Base-by-base conservation (phyloP, 2,113 vertebrate species). In the Lagopus leucura region DNA sequence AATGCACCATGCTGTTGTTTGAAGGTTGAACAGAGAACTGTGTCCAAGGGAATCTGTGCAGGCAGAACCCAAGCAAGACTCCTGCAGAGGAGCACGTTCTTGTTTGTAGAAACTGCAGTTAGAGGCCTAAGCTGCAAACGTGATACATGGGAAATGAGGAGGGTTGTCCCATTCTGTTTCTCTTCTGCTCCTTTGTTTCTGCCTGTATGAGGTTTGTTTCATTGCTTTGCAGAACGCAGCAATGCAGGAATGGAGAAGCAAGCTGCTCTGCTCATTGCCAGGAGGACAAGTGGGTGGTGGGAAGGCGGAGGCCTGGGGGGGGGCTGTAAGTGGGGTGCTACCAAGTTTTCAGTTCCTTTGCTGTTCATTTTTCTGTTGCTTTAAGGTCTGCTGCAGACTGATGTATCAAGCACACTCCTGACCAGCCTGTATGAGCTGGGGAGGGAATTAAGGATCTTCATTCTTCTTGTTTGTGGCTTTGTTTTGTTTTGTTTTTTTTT, bases 1-100 rank as follows among this genome's bases (percentile, higher is more conserved):
- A 63, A 67, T 88, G 64, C 57, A 52, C 79, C 55, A n/a, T 86
- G 25, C 28, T 6, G 0, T 52, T 89, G 32, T 81, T 42, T 74
- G 57, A 88, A 83, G 70, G 58, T 74, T 90, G 80, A 70, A 86
- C 90, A 88, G 70, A 61, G 70, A 69, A 54, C 48, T 92, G 38
- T 4, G 3, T 25, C 66, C 30, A 20, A 55, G 40, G 42, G 57
- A 32, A 32, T 80, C 27, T 22, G 13, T 36, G 27, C 58, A 80
- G 38, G 30, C 52, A 92, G 55, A 86, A 38, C 72, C 38, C 1
- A 4, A 74, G 36, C 70, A 81, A 52, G 64, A 72, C 83, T 24
- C 21, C 19, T 61, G 30, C 57, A 48, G 7, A 80, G 67, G 50
- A 7, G 3, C 55, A 71, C 30, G 32, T 1, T 19, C 42, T 11